Base-by-base conservation (phyloP, 30 jellyfish, hydroid and myxozoan genomes). In the Aurelia aurita complex sp. Pacific region DNA sequence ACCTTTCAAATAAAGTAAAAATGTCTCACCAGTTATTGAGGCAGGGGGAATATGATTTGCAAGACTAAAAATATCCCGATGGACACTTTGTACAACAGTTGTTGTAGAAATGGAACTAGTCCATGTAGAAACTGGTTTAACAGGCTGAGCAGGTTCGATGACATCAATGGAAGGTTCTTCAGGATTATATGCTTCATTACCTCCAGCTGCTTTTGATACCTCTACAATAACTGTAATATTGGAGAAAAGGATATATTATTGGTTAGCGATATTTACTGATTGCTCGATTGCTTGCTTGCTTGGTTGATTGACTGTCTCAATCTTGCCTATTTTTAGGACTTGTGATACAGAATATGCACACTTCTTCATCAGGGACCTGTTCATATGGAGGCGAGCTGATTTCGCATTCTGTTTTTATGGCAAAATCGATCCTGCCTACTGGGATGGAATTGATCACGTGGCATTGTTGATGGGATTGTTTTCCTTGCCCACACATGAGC, bases 151-250 rank as follows among this genome's bases (percentile, higher is more conserved):
- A 10, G 94, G 82, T 53, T 86, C 96, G 23, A 66, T 63, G 19
- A 83, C 92, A 50, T 82, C 97, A 63, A 95, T 95, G 17, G 97
- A 87, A 14, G 99, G 99, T 50, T 83, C 91, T 76, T 95, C 99
- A 13, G 99, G 99, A 63, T 95, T 95, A 81, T 95, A 95, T 11
- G 99, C 94, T 73, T 95, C 99, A 34, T 90, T 86, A 76, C 96
- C 95, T 33, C 81, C 50, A 5, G 66, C 78, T 9, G 83, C 61
- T 51, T 60, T 77, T 46, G 57, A 46, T 7, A 46, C 13, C 57
- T 46, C 57, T 7, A 14, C 57, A 46, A 1, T 46, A 46, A 46
- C 57, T 46, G 57, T 2, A 46, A 46, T 46, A 46, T 46, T 46
- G 57, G 57, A 46, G 6, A 46, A 46, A 46, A 7, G 57, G 57